A percentile compares a stretch with the other conserved stretches of the same genome.
These are phyloP conservation scores for Pomacea maculata DNA, from an alignment of 1,140 invertebrate species.

Conservation along the genomic window DNA sequence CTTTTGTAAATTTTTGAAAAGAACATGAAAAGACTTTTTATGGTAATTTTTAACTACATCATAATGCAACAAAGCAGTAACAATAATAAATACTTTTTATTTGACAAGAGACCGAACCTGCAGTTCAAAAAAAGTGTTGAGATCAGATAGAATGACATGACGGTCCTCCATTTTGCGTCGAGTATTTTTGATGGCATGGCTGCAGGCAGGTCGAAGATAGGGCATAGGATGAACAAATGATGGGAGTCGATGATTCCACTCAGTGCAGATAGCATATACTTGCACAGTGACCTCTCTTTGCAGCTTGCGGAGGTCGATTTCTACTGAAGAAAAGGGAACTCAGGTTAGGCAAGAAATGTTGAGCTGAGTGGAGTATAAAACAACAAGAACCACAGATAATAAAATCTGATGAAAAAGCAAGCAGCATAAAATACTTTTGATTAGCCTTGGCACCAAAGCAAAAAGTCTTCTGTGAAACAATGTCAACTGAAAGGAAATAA, in stretches of 20 bases:
- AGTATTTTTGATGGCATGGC: conserved; percentile 80
- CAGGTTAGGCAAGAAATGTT: neutral
- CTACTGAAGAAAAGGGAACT: conserved; percentile 25
- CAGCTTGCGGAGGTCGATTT: conserved; percentile 34
- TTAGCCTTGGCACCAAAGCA: neutral
- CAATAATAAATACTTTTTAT: neutral
- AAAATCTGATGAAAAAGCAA: neutral
- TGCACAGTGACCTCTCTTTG: conserved; percentile 33
- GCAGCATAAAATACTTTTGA: neutral
- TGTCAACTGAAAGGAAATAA: too few relatives aligned
- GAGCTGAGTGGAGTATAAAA: neutral
- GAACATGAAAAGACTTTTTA: too few relatives aligned
- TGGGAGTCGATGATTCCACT: conserved; percentile 44
- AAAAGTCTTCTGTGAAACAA: neutral
- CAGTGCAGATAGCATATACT: conserved; percentile 38
- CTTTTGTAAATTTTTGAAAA: too few relatives aligned
- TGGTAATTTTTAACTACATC: too few relatives aligned
- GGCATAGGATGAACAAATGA: conserved; percentile 16
- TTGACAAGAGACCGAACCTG: conserved; percentile 56
- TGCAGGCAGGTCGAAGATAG: conserved; percentile 57
- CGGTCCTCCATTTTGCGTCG: conserved; percentile 88
- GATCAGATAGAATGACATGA: conserved; percentile 76
- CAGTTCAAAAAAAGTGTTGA: conserved; percentile 65
- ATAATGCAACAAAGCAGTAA: too few relatives aligned
- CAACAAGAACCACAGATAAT: neutral